Base-by-base conservation (phyloP, 2,888 invertebrate species). In the Cheilosia soror region DNA sequence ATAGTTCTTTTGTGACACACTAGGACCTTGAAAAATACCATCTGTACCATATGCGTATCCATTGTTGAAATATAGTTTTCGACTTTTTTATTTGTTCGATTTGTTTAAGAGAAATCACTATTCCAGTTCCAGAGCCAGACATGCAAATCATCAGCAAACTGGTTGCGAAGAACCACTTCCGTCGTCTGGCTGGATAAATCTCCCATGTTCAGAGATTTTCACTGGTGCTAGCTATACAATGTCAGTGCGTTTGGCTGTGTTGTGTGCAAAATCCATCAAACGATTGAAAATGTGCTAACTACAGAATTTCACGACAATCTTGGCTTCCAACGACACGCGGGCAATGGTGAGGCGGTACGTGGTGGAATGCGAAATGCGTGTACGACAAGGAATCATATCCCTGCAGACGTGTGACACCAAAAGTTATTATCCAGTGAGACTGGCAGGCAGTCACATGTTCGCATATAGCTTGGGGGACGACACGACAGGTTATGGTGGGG, bases 351-450 rank as follows among this genome's bases (percentile, higher is more conserved):
- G 53, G 68, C 15, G 20, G 62, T 71, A 85, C 84, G 76, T 80
- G 84, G 76, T 33, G 81, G 81, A 85, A 85, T 85, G 85, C 85
- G 57, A 72, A 85, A 81, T 85, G 85, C 81, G 81, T 81, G 85
- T 72, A 77, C 76, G 75, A 85, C 81, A 80, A 77, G 85, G 81
- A 85, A 85, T 85, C 85, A 85, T 85, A 85, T 85, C 85, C 81
- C 76, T 76, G 63, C 63, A 68, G 76, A 84, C 81, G 62, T 85
- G 85, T 81, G 85, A 80, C 85, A 85, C 81, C 81, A 68, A 85
- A 51, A 85, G 81, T 85, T 85, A 85, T 85, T 81, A 85, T 85
- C 81, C 85, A 85, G 81, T 81, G 85, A 85, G 80, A 66, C 80
- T 75, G 55, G 58, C 25, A 53, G 66, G 31, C 33, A 73, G 58